phyloP scores from a whole-genome alignment of 2,888 invertebrate genomes.

The Glyphotaelius pellucidus region DNA sequence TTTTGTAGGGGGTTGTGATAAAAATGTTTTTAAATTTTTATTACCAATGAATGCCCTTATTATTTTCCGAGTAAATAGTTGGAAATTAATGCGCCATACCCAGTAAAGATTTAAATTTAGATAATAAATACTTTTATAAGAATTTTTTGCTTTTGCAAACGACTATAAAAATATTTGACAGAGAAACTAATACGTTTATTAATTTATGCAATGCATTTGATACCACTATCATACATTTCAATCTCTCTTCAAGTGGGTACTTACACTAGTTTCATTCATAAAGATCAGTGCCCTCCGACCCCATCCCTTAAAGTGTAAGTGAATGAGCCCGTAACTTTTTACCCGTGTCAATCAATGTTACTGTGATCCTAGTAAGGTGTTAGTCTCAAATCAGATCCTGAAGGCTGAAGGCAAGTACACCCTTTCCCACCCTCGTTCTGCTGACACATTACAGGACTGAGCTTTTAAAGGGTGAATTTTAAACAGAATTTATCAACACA shows the following conservation, averaged over 20 bases:
- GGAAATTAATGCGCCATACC: too few species aligned
- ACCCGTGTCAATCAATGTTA: not conserved
- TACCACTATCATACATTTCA: not conserved
- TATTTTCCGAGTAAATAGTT: too few species aligned
- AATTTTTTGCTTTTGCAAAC: too few species aligned
- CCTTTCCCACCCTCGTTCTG: not conserved
- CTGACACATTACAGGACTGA: not conserved
- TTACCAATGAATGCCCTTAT: too few species aligned
- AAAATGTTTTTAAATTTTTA: too few species aligned
- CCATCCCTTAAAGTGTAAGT: not conserved
- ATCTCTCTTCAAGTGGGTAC: not conserved
- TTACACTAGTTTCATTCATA: not conserved
- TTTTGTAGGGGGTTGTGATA: too few species aligned
- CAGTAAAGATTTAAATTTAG: too few species aligned
- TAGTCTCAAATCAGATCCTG: not conserved
- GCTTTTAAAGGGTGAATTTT: not conserved
- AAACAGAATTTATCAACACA: not conserved
- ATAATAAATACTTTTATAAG: too few species aligned
- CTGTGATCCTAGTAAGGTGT: not conserved
- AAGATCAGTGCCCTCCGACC: not conserved
- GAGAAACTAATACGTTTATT: not conserved
- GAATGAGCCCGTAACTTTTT: not conserved
- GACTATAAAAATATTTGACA: not conserved
- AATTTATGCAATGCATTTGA: not conserved
- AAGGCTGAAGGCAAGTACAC: not conserved